Evolutionary conservation across 1,140 invertebrate species (phyloP), one percentile per base, ranked within the genome.

Genomic region (Sarcophaga bullata): DNA sequence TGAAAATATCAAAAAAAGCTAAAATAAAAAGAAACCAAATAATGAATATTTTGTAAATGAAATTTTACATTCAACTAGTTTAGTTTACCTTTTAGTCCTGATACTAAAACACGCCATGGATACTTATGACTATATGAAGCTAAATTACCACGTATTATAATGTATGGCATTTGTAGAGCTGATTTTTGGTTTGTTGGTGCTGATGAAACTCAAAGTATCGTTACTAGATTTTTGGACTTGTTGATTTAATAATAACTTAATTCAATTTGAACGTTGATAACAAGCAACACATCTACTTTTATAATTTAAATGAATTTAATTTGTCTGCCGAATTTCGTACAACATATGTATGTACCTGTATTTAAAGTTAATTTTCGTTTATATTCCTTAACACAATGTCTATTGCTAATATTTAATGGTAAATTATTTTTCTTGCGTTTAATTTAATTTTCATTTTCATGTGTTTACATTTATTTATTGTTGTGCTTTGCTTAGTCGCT

Each of bases 131-230:
- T 94, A 90, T 96, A 96, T 78, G 95, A 95, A 89, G 95, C 94
- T 89, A 96, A 93, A 92, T 96, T 96, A 91, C 95, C 95, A 90
- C 95, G 93, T 86, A 96, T 95, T 92, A 96, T 92, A 93, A 96
- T 95, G 94, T 96, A 96, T 91, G 95, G 95, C 95, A 96, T 96
- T 93, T 92, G 91, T 80, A 78, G 11, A 80, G 73, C 10, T 68
- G 15, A 25, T 7, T 15, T 75, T 76, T 46, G 47, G 17, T 47
- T 76, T 48, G 15, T 76, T 76, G 46, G 73, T 46, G 37, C 13
- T 46, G 47, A 76, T 58, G 54, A n/a, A 58, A n/a, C 54, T 37
- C 25, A 2, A 37, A 37, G 11, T 58, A 58, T 15, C 15, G 15
- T 58, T 58, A 58, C n/a, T 58, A 37, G 11, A 58, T 13, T 58